Percentiles rank a stretch among this genome's conserved stretches.
Evolutionary conservation across 2,113 vertebrate genomes (phyloP).

Genomic region (Istiophorus platypterus): DNA sequence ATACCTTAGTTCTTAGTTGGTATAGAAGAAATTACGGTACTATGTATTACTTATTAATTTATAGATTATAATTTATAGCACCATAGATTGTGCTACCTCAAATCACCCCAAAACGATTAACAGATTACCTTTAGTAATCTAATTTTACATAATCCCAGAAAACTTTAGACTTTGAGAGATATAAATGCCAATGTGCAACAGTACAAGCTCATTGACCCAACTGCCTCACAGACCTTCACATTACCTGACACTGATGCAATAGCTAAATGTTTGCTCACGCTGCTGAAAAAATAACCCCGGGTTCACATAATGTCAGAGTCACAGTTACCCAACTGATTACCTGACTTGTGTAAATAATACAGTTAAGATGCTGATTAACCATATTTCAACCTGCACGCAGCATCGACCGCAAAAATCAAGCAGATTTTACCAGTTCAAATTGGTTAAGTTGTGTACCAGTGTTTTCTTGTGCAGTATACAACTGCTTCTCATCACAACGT

Average conservation of each 20-base stretch:
- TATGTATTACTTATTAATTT: not conserved
- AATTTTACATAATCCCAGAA: constrained; percentile 64
- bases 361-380: constrained; percentile 75
- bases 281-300: constrained; percentile 74
- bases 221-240: constrained; percentile 77
- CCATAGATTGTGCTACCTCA: not conserved
- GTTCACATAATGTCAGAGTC: constrained; percentile 69
- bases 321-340: constrained; percentile 69
- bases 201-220: constrained; percentile 68
- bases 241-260: constrained; percentile 81
- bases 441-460: not conserved
- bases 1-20: not conserved
- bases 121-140: constrained; percentile 16
- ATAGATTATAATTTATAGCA: not conserved
- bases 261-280: constrained; percentile 84
- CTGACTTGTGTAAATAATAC: constrained; percentile 78
- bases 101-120: not conserved
- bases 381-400: constrained; percentile 43
- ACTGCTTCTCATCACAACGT: not conserved
- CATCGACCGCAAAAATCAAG: not conserved
- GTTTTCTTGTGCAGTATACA: constrained; percentile 13
- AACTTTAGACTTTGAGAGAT: constrained; percentile 77
- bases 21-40: not conserved
- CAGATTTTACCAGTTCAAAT: not conserved
- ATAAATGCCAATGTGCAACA: constrained; percentile 65